Evolutionary conservation across 2,888 invertebrate species (phyloP).

Genomic region (Dermolepida albohirtum): DNA sequence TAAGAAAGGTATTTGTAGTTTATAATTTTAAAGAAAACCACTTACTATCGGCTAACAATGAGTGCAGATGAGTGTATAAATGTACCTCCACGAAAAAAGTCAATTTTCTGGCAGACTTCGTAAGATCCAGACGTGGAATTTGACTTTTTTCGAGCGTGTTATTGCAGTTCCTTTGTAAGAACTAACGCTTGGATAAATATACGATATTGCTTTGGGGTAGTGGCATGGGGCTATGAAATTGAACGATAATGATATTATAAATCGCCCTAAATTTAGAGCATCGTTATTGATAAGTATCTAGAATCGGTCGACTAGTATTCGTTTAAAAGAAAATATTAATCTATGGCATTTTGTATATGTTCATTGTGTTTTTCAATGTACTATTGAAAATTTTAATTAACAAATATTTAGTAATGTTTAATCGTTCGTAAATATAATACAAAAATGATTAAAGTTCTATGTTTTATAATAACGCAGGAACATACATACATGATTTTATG

Average conservation of each 20-base stretch:
- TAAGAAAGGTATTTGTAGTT: slow-evolving; percentile 1
- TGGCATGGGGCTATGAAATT: neutral
- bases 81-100: neutral
- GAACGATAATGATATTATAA: slow-evolving; percentile 4
- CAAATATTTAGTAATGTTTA: no score
- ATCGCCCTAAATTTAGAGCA: no score
- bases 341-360: no score
- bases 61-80: slow-evolving; percentile 20
- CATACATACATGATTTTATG: no score
- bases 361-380: no score
- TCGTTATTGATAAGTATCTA: no score
- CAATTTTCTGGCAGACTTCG: neutral
- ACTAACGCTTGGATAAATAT: slow-evolving; percentile 26
- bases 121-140: slow-evolving; percentile 8
- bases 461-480: no score
- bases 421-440: no score
- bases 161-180: slow-evolving; percentile 11
- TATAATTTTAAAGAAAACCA: slow-evolving; percentile 10
- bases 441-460: no score
- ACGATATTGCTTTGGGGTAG: slow-evolving; percentile 11
- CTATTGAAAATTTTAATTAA: no score
- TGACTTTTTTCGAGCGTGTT: slow-evolving; percentile 18
- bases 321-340: no score
- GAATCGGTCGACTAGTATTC: no score
- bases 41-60: slow-evolving; percentile 22